These are phyloP conservation scores for Drosophila macrospina DNA, from an alignment of 2,888 invertebrate genomes.

Conservation along the genomic window DNA sequence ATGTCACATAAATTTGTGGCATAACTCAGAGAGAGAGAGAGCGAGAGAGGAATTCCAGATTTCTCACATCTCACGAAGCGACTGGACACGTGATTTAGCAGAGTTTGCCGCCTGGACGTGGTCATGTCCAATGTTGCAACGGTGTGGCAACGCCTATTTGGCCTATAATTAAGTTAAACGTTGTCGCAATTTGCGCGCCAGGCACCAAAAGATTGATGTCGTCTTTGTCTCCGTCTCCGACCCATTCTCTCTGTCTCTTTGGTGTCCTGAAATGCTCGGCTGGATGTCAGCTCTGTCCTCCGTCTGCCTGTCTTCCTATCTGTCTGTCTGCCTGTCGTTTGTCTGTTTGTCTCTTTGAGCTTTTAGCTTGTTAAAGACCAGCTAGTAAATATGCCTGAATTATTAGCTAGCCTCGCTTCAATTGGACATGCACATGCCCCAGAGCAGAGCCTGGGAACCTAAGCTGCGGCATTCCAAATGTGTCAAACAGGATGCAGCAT, in stretches of 20 bases:
- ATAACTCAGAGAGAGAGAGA: conserved; percentile 30
- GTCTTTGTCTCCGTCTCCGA: conserved; percentile 58
- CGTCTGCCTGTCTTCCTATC: neutral
- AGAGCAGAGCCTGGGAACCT: conserved; percentile 65
- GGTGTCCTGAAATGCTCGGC: conserved; percentile 27
- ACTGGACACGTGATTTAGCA: conserved; percentile 44
- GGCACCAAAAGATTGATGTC: conserved; percentile 72
- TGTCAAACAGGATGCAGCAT: conserved; percentile 18
- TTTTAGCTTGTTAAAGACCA: conserved; percentile 67
- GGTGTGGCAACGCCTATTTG: conserved; percentile 78
- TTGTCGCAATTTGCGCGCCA: conserved; percentile 78
- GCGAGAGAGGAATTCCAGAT: conserved; percentile 6
- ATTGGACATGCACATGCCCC: conserved; percentile 74
- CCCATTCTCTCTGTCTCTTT: neutral
- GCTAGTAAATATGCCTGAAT: conserved; percentile 76
- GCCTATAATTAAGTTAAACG: conserved; percentile 82
- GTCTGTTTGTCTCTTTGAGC: neutral
- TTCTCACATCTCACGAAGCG: conserved; percentile 30
- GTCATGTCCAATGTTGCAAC: conserved; percentile 51
- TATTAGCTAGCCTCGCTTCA: conserved; percentile 66
- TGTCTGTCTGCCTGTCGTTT: neutral
- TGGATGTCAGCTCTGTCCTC: conserved; percentile 25
- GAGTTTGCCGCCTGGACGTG: conserved; percentile 60
- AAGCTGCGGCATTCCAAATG: conserved; percentile 36
- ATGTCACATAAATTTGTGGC: conserved; percentile 53